phyloP scores from a whole-genome alignment of 2,888 invertebrate genomes.

The Papilio protenor region DNA sequence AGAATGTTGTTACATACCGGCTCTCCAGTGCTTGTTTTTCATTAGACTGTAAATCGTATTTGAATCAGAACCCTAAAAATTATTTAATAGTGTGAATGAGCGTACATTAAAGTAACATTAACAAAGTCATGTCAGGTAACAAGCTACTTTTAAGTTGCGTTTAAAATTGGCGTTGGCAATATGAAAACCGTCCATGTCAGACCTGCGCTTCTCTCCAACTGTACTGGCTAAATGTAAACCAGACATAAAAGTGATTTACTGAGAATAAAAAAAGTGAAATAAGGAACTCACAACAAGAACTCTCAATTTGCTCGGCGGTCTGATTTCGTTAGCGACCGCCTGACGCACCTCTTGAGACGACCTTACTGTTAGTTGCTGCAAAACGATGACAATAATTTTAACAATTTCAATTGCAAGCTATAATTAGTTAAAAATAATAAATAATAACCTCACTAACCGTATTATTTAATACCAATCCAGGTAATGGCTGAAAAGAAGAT shows the following conservation, averaged over 20 bases:
- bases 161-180: too few relatives aligned
- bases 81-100: neutral
- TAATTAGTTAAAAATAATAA: neutral
- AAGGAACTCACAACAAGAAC: slow-evolving; percentile 19
- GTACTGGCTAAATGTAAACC: too few relatives aligned
- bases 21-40: slow-evolving; percentile 26
- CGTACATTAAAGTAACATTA: too few relatives aligned
- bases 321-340: slow-evolving; percentile 28
- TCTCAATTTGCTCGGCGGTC: slow-evolving; percentile 13
- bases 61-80: slow-evolving; percentile 31
- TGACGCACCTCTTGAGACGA: slow-evolving; percentile 26
- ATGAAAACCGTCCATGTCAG: too few relatives aligned
- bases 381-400: neutral
- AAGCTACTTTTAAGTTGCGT: neutral
- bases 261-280: neutral
- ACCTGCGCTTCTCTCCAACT: too few relatives aligned
- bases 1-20: slow-evolving; percentile 9
- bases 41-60: slow-evolving; percentile 24
- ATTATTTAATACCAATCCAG: neutral
- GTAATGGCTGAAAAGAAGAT: neutral
- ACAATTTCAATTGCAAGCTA: neutral
- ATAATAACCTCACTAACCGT: slow-evolving; percentile 3
- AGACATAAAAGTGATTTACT: neutral
- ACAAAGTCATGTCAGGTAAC: too few relatives aligned
- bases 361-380: neutral